These are phyloP conservation scores for Varanus komodoensis DNA, from an alignment of 2,113 vertebrate genomes.

Conservation along the genomic window DNA sequence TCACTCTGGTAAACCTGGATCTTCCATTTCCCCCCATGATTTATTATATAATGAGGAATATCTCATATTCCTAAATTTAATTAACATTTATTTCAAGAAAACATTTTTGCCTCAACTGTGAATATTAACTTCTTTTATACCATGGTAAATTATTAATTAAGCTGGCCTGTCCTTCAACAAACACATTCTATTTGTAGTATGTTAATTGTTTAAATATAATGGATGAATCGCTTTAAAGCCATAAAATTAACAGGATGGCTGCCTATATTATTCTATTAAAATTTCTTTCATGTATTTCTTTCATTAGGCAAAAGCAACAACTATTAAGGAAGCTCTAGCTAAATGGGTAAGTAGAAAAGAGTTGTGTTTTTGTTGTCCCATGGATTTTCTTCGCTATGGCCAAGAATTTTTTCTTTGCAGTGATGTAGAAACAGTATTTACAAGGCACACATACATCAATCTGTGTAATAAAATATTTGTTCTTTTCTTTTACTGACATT, in stretches of 20 bases:
- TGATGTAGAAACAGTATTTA: constrained; percentile 18
- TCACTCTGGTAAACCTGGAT: not conserved
- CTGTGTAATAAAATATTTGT: not conserved
- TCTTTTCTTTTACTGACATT: not conserved
- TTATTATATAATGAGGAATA: not conserved
- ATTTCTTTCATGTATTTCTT: constrained; percentile 53
- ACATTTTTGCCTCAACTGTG: not conserved
- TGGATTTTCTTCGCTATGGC: constrained; percentile 18
- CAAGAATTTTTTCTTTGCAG: not conserved
- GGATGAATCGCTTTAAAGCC: not conserved
- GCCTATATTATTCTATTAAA: not conserved
- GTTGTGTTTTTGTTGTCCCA: not conserved
- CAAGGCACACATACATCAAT: constrained; percentile 28
- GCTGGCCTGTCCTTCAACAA: not conserved
- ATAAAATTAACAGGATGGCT: not conserved
- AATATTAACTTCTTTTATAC: not conserved
- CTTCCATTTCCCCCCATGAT: not conserved
- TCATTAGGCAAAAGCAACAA: constrained; percentile 91
- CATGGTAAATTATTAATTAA: not conserved
- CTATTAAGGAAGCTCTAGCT: constrained; percentile 91
- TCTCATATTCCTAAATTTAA: not conserved
- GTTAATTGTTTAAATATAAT: not conserved
- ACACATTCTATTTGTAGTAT: not conserved
- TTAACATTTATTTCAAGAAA: not conserved
- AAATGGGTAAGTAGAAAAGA: constrained; percentile 88